Conservation (phyloP, 2,797 vertebrate genomes). For the Tapirus indicus region DNA sequence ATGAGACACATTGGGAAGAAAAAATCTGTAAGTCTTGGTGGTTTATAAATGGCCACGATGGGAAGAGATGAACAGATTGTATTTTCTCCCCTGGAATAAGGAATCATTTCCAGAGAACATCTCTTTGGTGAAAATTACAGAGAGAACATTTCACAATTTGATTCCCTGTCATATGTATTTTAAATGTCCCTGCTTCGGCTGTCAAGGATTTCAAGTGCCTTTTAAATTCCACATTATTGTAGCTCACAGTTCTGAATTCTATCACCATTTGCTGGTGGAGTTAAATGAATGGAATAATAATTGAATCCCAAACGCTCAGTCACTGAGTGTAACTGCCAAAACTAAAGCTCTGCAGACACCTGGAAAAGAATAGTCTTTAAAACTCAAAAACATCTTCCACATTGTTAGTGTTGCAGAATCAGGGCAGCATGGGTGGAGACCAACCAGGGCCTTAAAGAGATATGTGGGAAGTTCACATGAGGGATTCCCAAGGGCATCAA, state of each 20-base stretch:
- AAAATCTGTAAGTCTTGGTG: background rate
- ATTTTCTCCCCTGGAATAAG: background rate
- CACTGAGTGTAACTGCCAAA: background rate
- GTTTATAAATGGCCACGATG: background rate
- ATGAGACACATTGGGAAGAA: background rate
- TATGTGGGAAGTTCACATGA: background rate
- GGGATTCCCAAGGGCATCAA: background rate
- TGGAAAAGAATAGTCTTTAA: background rate
- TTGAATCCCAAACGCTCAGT: slow-evolving; percentile 13
- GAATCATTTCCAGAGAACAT: background rate
- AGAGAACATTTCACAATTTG: slow-evolving; percentile 55
- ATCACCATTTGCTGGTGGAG: slow-evolving; percentile 5
- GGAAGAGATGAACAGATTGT: background rate
- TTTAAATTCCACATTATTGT: background rate
- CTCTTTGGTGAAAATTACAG: slow-evolving; percentile 8
- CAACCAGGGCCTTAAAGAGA: background rate
- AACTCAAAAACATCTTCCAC: background rate
- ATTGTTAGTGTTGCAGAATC: background rate
- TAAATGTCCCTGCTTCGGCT: slow-evolving; percentile 23
- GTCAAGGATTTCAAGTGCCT: slow-evolving; percentile 45
- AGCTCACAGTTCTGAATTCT: slow-evolving; percentile 42
- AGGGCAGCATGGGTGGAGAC: background rate
- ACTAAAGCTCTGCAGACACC: slow-evolving; percentile 14
- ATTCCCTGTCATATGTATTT: slow-evolving; percentile 24
- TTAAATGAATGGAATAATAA: slow-evolving; percentile 48